Percentiles rank a stretch among this genome's conserved stretches.
These are phyloP conservation scores for Hemaris fuciformis DNA, from an alignment of 2,888 invertebrate genomes.

Conservation along the genomic window DNA sequence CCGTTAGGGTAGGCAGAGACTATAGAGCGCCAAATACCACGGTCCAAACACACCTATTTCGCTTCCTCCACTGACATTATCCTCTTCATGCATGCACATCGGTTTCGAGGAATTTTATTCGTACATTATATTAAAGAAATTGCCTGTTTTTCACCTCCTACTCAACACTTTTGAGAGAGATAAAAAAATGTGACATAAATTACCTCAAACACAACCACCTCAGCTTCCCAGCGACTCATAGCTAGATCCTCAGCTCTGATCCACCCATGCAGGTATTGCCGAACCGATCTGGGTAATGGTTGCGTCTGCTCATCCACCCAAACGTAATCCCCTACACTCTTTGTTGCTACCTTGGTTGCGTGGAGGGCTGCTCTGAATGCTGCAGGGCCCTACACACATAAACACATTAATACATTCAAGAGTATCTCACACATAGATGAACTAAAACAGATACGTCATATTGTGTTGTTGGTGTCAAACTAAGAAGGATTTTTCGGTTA, in stretches of 20 bases:
- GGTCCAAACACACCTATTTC: too few relatives aligned
- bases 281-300: conserved; percentile 63
- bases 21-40: too few relatives aligned
- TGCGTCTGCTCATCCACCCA: conserved; percentile 71
- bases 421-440: too few relatives aligned
- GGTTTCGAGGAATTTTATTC: too few relatives aligned
- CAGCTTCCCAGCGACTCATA: conserved; percentile 55
- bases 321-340: conserved; percentile 36
- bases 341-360: conserved; percentile 35
- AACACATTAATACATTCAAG: neutral
- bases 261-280: conserved; percentile 63
- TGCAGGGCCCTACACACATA: conserved; percentile 47
- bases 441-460: too few relatives aligned
- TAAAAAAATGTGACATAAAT: too few relatives aligned
- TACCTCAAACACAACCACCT: conserved; percentile 63
- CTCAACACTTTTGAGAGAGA: neutral
- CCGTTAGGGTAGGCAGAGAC: too few relatives aligned
- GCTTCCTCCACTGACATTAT: too few relatives aligned
- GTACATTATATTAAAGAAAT: too few relatives aligned
- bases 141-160: neutral
- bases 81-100: too few relatives aligned
- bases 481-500: too few relatives aligned
- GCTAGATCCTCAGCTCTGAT: conserved; percentile 66
- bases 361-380: conserved; percentile 39
- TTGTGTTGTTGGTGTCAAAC: too few relatives aligned